Conservation (phyloP, 2,888 invertebrate genomes). For the Crioceris asparagi region DNA sequence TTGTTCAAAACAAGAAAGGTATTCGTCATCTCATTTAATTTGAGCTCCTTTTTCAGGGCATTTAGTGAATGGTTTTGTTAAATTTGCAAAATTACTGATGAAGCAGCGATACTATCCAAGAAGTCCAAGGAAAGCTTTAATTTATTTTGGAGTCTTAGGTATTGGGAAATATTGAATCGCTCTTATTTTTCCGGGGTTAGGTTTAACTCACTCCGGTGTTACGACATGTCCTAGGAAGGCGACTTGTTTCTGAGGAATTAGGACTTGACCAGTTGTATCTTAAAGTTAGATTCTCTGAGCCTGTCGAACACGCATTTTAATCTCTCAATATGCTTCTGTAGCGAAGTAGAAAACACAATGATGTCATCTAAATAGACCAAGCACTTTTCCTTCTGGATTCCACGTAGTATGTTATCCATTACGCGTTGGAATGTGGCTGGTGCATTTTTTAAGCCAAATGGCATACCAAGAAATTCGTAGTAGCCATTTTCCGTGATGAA, state of each 20-base stretch:
- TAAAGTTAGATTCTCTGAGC: conserved; percentile 15
- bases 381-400: conserved; percentile 15
- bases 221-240: conserved; percentile 14
- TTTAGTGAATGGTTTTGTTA: conserved; percentile 15
- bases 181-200: conserved; percentile 10
- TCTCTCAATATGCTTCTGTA: conserved; percentile 13
- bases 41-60: conserved; percentile 14
- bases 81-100: conserved; percentile 15
- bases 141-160: conserved; percentile 16
- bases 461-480: conserved; percentile 19
- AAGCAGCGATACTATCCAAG: conserved; percentile 17
- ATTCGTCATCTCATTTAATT: conserved; percentile 10
- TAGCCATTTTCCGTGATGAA: conserved; percentile 14
- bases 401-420: conserved; percentile 19
- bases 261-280: conserved; percentile 17
- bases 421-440: conserved; percentile 21
- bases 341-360: conserved; percentile 10
- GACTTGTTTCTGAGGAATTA: conserved; percentile 17
- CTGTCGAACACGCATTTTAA: conserved; percentile 12
- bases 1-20: conserved; percentile 10
- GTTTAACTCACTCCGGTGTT: conserved; percentile 7
- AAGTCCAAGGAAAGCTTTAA: conserved; percentile 17
- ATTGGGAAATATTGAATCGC: conserved; percentile 15
- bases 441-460: conserved; percentile 22
- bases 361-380: conserved; percentile 23